These are phyloP conservation scores for Microcebus griseorufus DNA, from an alignment of 2,113 vertebrate species.

Conservation along the genomic window DNA sequence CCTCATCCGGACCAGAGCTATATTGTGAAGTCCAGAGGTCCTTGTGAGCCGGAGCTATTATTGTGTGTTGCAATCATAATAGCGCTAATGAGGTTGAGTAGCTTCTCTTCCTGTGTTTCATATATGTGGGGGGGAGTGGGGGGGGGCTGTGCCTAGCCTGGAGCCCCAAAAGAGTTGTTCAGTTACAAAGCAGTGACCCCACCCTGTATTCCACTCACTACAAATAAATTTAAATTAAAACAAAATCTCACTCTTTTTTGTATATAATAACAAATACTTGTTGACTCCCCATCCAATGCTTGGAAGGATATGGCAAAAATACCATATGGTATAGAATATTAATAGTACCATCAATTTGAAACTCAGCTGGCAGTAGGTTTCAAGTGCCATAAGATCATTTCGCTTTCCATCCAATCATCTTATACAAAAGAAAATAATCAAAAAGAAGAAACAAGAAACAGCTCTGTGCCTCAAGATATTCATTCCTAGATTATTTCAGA, in stretches of 20 bases:
- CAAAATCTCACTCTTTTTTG: not conserved
- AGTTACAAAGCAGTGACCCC: not conserved
- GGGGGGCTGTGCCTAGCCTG: too few relatives aligned
- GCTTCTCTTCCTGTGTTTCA: not conserved
- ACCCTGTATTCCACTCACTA: not conserved
- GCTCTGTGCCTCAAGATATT: not conserved
- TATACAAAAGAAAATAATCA: not conserved
- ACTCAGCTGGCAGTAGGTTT: not conserved
- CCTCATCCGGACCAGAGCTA: not conserved
- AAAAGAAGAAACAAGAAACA: not conserved
- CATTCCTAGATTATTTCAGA: constrained; percentile 20
- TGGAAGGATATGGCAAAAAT: not conserved
- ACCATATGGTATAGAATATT: not conserved
- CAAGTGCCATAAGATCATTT: not conserved
- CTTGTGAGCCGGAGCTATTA: too few relatives aligned
- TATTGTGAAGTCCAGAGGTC: too few relatives aligned
- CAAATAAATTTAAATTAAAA: not conserved
- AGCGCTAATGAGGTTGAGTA: not conserved
- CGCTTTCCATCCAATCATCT: not conserved
- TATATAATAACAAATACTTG: not conserved
- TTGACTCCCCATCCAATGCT: not conserved
- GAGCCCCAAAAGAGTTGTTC: not conserved
- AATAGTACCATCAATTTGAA: not conserved
- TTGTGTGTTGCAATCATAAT: not conserved
- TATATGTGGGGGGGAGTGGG: too few relatives aligned